Percentiles rank a stretch among this genome's conserved stretches.
These are phyloP conservation scores for Alitta virens DNA, from an alignment of 2,888 invertebrate genomes.

Conservation along the genomic window DNA sequence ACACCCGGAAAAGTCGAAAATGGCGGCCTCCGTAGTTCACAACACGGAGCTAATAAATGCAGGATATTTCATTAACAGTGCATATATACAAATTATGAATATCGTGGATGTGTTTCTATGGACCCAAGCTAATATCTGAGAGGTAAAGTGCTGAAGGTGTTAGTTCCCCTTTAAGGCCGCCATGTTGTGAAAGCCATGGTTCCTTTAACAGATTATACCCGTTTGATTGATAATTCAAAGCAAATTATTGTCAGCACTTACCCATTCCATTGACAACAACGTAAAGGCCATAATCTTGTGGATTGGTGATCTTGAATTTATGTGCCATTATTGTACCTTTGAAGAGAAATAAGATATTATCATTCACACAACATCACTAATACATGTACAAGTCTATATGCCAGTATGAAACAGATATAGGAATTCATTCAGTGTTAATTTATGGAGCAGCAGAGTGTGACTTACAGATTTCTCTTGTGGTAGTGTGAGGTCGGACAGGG, in stretches of 20 bases:
- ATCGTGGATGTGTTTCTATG: too few relatives aligned
- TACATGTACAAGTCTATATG: background rate
- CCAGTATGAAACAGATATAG: too few relatives aligned
- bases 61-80: too few relatives aligned
- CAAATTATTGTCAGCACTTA: slow-evolving; percentile 48
- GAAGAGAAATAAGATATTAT: slow-evolving; percentile 14
- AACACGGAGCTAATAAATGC: too few relatives aligned
- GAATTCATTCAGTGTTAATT: too few relatives aligned
- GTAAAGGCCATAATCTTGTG: slow-evolving; percentile 92
- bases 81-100: too few relatives aligned
- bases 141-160: too few relatives aligned
- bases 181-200: too few relatives aligned
- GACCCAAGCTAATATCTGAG: too few relatives aligned
- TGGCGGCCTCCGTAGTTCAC: too few relatives aligned
- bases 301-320: slow-evolving; percentile 91
- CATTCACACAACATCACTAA: background rate
- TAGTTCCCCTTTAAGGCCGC: too few relatives aligned
- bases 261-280: slow-evolving; percentile 87
- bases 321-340: slow-evolving; percentile 77
- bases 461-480: slow-evolving; percentile 87
- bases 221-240: background rate
- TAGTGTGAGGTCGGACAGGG: slow-evolving; percentile 89
- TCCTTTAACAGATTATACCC: background rate
- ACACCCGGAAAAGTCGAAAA: too few relatives aligned
- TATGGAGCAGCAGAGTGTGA: slow-evolving; percentile 17